Conservation (phyloP, 2,113 vertebrate species). For the Coturnix japonica region DNA sequence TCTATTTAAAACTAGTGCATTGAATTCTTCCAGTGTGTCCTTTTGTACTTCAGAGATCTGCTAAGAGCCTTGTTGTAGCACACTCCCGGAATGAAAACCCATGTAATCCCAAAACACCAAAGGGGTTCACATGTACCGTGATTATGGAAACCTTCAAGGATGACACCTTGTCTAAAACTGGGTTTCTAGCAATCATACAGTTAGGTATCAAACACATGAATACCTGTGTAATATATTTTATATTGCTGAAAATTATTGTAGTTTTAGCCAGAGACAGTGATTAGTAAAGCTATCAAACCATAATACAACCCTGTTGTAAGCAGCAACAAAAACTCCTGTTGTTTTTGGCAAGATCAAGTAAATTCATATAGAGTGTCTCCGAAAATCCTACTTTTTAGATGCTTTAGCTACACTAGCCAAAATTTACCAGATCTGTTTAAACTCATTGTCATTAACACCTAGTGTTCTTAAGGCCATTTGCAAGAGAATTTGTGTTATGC, state of each 20-base stretch:
- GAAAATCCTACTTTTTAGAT: background rate
- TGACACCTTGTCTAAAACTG: background rate
- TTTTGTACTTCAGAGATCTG: background rate
- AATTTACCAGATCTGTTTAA: background rate
- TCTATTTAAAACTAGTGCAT: accelerated
- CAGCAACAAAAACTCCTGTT: background rate
- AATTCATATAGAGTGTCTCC: background rate
- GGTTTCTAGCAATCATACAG: background rate
- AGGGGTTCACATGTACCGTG: background rate
- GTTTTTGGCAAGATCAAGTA: background rate
- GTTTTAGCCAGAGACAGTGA: background rate
- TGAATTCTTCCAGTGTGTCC: background rate
- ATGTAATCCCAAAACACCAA: background rate
- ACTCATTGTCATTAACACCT: background rate
- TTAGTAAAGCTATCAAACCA: background rate
- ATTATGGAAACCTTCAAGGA: background rate
- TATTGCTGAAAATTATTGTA: background rate
- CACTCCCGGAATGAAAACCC: background rate
- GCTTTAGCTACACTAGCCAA: background rate
- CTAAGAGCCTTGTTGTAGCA: background rate
- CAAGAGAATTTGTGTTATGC: background rate
- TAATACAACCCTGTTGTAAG: background rate
- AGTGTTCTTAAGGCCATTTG: background rate
- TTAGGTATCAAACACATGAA: background rate
- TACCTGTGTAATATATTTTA: background rate